These are phyloP conservation scores for Temnothorax rugatulus DNA, from an alignment of 2,888 invertebrate species.

Conservation along the genomic window DNA sequence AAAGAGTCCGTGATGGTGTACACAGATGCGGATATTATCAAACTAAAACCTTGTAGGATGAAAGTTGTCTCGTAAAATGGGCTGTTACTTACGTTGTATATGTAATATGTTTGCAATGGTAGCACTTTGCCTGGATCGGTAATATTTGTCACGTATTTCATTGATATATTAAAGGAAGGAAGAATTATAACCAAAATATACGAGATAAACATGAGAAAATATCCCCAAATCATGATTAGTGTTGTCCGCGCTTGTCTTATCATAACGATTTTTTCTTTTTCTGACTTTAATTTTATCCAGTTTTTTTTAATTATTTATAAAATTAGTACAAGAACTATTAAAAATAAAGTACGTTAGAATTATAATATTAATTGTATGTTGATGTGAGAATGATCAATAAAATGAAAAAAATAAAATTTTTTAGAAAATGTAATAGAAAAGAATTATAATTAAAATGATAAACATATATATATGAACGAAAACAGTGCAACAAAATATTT, in stretches of 20 bases:
- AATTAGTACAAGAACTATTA: constrained; percentile 46
- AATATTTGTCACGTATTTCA: constrained; percentile 1
- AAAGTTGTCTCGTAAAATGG: constrained; percentile 31
- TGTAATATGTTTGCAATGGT: constrained; percentile 24
- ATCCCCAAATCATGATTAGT: constrained; percentile 5
- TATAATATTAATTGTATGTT: background rate
- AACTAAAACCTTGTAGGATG: constrained; percentile 14
- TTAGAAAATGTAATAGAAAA: background rate
- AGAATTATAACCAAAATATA: background rate
- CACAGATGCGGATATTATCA: background rate
- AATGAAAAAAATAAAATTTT: background rate
- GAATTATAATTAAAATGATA: background rate
- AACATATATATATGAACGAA: background rate
- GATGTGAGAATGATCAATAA: background rate
- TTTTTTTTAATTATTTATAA: constrained; percentile 54
- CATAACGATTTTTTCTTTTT: constrained; percentile 43
- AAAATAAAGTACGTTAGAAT: background rate
- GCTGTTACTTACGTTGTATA: constrained; percentile 13
- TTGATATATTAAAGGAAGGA: constrained; percentile 16
- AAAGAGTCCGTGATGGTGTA: constrained; percentile 39
- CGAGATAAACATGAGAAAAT: background rate
- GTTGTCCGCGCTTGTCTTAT: constrained; percentile 7
- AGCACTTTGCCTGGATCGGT: constrained; percentile 7
- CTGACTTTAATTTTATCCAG: constrained; percentile 47
- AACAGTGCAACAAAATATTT: background rate